These are phyloP conservation scores for Marmota monax DNA, from an alignment of 2,113 vertebrate genomes.

Conservation along the genomic window DNA sequence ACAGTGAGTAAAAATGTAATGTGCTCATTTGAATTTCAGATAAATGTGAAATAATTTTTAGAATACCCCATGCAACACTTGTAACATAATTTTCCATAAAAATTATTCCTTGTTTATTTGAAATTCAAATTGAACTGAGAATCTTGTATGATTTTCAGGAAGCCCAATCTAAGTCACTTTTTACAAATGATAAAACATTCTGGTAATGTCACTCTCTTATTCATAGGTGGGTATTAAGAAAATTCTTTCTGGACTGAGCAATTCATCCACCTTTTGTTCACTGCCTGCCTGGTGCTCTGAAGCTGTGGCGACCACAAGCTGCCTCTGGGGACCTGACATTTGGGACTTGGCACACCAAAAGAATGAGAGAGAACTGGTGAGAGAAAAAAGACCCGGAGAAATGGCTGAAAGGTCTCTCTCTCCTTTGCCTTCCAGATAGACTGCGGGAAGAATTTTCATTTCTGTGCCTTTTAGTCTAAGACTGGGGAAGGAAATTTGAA, in stretches of 20 bases:
- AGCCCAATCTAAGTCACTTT: neutral
- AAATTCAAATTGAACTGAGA: slow-evolving; percentile 3
- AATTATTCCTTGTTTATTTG: neutral
- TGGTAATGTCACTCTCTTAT: neutral
- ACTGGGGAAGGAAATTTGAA: slow-evolving; percentile 26
- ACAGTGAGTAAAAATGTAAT: neutral
- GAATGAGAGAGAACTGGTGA: neutral
- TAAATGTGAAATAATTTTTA: neutral
- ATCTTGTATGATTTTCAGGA: neutral
- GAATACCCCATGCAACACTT: neutral
- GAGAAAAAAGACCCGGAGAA: neutral
- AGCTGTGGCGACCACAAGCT: neutral
- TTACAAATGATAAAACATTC: neutral
- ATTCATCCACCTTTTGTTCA: neutral
- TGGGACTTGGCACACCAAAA: neutral
- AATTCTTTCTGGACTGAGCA: neutral
- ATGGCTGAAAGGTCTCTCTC: neutral
- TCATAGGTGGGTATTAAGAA: neutral
- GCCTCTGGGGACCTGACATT: slow-evolving; percentile 51
- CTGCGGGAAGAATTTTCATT: neutral
- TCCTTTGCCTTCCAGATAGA: neutral
- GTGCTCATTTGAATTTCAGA: slow-evolving; percentile 19
- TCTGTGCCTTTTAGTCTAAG: neutral
- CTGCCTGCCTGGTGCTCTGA: neutral
- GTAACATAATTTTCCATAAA: neutral